These are phyloP conservation scores for Plebejus melissa DNA, from an alignment of 2,888 invertebrate species.

Conservation along the genomic window DNA sequence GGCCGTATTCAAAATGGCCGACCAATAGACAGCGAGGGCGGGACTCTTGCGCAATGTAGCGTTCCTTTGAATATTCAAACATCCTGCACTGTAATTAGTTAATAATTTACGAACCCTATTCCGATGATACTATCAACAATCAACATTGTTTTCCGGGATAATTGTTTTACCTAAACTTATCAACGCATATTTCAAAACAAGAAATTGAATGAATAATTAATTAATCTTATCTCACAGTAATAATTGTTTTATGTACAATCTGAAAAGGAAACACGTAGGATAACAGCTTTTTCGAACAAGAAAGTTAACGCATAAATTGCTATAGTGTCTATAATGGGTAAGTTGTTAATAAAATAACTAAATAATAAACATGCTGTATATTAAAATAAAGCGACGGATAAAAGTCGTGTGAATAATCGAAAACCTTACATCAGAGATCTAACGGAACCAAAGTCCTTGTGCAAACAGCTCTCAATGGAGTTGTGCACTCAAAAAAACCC, in stretches of 20 bases:
- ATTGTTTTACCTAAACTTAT: constrained; percentile 25
- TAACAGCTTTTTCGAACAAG: background rate
- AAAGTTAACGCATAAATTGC: background rate
- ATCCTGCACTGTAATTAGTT: constrained; percentile 24
- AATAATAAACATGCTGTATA: background rate
- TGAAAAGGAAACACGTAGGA: background rate
- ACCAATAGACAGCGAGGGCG: constrained; percentile 69
- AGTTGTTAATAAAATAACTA: too few relatives aligned
- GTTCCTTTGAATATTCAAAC: constrained; percentile 61
- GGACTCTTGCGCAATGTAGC: constrained; percentile 67
- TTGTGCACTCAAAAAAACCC: constrained; percentile 45
- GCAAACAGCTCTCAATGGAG: constrained; percentile 40
- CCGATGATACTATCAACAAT: constrained; percentile 24
- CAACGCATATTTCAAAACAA: constrained; percentile 21
- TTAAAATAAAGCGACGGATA: background rate
- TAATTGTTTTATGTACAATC: background rate
- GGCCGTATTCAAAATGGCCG: constrained; percentile 59
- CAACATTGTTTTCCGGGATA: constrained; percentile 24
- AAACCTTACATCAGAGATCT: constrained; percentile 35
- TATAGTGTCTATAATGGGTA: background rate
- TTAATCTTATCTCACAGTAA: background rate
- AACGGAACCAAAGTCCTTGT: constrained; percentile 36
- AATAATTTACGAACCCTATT: constrained; percentile 21
- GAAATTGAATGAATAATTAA: constrained; percentile 23
- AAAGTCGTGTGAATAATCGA: background rate